Evolutionary conservation across 1,140 invertebrate species (phyloP).

Genomic region (Drosophila parvula): DNA sequence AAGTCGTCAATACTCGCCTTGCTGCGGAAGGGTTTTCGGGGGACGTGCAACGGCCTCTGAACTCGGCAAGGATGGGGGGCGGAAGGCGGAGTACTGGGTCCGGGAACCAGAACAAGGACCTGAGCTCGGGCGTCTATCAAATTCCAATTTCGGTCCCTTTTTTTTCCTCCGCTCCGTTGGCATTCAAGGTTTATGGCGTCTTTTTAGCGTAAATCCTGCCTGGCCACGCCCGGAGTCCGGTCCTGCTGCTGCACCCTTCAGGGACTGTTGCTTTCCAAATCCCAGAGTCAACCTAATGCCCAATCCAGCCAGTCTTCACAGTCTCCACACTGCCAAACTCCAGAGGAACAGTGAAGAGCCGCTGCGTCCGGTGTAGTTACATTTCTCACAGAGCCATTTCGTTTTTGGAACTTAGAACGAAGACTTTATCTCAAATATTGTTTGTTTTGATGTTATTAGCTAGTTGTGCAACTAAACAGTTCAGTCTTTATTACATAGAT

Average conservation of each 20-base stretch:
- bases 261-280: constrained; percentile 4
- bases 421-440: no score
- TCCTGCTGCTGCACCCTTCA: constrained; percentile 43
- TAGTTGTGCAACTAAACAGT: neutral
- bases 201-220: constrained; percentile 80
- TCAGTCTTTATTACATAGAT: neutral
- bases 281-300: constrained; percentile 3
- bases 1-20: constrained; percentile 78
- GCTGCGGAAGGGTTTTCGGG: constrained; percentile 32
- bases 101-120: constrained; percentile 23
- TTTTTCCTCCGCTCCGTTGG: constrained; percentile 50
- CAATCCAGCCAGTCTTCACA: constrained; percentile 41
- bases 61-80: constrained; percentile 33
- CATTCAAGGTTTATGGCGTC: constrained; percentile 79
- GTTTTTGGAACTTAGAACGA: neutral
- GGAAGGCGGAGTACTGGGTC: constrained; percentile 15
- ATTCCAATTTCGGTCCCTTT: constrained; percentile 81
- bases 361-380: constrained; percentile 33
- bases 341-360: neutral
- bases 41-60: constrained; percentile 66
- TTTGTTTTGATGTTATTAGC: neutral
- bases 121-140: constrained; percentile 70
- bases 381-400: neutral
- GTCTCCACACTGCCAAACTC: neutral
- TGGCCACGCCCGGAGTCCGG: constrained; percentile 35